A percentile compares a stretch with the other conserved stretches of the same genome.
Conservation (phyloP, 2,888 invertebrate species). For the Drosophila rubida region DNA sequence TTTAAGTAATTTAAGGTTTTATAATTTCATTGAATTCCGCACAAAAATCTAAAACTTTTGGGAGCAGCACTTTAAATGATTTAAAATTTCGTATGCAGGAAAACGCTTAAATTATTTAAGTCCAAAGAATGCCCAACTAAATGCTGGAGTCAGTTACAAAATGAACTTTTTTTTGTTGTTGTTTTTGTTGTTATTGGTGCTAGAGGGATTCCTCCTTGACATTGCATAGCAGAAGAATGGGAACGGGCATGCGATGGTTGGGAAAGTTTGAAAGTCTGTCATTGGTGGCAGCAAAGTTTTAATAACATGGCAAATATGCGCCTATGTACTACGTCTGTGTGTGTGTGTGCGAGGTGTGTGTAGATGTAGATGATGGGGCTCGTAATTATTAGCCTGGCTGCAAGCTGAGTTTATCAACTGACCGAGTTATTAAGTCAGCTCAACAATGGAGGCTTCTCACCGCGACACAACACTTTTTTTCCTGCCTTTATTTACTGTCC, state of each 20-base stretch:
- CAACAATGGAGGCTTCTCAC: no score
- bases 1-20: neutral
- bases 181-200: slow-evolving; percentile 3
- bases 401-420: slow-evolving; percentile 4
- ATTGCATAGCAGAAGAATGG: neutral
- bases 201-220: slow-evolving; percentile 1
- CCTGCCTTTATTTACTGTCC: no score
- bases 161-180: slow-evolving; percentile 2
- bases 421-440: slow-evolving; percentile 5
- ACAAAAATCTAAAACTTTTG: no score
- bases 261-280: slow-evolving; percentile 17
- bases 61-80: neutral
- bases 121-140: slow-evolving; percentile 1
- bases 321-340: neutral
- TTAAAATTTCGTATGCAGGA: neutral
- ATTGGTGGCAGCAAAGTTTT: slow-evolving; percentile 15
- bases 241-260: neutral
- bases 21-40: neutral
- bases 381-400: slow-evolving; percentile 9
- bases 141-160: slow-evolving; percentile 5
- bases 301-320: slow-evolving; percentile 5
- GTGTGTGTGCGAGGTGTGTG: neutral
- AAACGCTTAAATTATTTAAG: slow-evolving; percentile 5
- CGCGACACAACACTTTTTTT: no score
- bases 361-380: neutral